A percentile compares a stretch with the other conserved stretches of the same genome.
phyloP scores from a whole-genome alignment of 2,888 invertebrate species.

The Seira musarum region DNA sequence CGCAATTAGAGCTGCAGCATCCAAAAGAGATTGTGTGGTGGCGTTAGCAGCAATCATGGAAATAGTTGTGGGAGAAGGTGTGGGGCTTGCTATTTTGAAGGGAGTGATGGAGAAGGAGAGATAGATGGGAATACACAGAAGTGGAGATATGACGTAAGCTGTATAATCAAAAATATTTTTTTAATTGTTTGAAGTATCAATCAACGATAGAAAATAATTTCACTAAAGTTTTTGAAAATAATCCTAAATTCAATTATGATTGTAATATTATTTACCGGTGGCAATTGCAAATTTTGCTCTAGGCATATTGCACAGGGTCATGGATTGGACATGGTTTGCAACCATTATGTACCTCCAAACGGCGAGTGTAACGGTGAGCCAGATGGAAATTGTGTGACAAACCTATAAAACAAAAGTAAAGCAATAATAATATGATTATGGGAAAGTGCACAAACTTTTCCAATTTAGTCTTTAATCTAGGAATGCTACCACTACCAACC shows the following conservation, averaged over 20 bases:
- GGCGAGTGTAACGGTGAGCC: slow-evolving; percentile 92
- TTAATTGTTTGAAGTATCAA: too few relatives aligned
- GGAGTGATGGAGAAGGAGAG: slow-evolving; percentile 81
- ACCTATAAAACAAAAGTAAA: slow-evolving; percentile 69
- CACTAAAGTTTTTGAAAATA: too few relatives aligned
- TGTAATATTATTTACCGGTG: too few relatives aligned
- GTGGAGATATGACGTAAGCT: slow-evolving; percentile 86
- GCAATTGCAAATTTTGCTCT: slow-evolving; percentile 84
- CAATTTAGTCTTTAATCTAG: not conserved
- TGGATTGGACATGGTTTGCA: slow-evolving; percentile 85
- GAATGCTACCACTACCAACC: slow-evolving; percentile 74
- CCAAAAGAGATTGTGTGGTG: slow-evolving; percentile 74
- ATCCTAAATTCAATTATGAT: too few relatives aligned
- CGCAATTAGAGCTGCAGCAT: not conserved
- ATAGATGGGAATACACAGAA: slow-evolving; percentile 90
- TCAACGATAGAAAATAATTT: too few relatives aligned
- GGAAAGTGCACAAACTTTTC: not conserved
- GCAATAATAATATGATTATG: not conserved
- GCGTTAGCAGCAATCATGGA: too few relatives aligned
- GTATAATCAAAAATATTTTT: too few relatives aligned
- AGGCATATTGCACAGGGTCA: slow-evolving; percentile 85
- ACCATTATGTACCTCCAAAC: slow-evolving; percentile 94
- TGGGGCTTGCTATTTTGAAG: slow-evolving; percentile 71
- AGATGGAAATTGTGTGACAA: slow-evolving; percentile 88
- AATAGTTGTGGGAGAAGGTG: slow-evolving; percentile 66